Conservation (phyloP, 2,888 invertebrate genomes). For the Punctoribates punctum region DNA sequence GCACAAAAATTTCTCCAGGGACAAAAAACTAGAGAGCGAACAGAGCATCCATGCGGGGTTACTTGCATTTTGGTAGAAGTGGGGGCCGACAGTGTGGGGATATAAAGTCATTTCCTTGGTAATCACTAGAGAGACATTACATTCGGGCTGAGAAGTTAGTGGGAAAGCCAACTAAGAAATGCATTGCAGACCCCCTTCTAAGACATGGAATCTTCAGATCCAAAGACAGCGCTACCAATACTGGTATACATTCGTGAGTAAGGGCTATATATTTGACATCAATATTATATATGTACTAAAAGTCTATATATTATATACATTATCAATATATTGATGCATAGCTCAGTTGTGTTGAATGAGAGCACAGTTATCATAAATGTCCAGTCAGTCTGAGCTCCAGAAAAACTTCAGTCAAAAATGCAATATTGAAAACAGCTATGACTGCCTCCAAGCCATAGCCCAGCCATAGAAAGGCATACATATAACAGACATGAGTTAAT, state of each 20-base stretch:
- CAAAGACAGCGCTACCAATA: background rate
- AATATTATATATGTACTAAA: background rate
- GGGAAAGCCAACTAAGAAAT: slow-evolving; percentile 25
- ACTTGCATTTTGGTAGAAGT: slow-evolving; percentile 26
- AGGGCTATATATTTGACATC: background rate
- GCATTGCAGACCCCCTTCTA: slow-evolving; percentile 27
- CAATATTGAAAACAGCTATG: background rate
- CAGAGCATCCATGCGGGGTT: slow-evolving; percentile 22
- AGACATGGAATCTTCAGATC: slow-evolving; percentile 13
- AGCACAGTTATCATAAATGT: slow-evolving; percentile 3
- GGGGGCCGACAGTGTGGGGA: slow-evolving; percentile 40
- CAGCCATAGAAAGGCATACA: background rate
- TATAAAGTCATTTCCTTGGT: slow-evolving; percentile 47
- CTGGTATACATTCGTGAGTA: slow-evolving; percentile 1
- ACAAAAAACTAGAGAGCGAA: slow-evolving; percentile 18
- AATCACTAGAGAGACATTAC: slow-evolving; percentile 47
- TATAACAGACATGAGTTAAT: slow-evolving; percentile 5
- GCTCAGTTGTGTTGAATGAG: slow-evolving; percentile 6
- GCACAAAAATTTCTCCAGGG: slow-evolving; percentile 27
- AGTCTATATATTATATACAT: background rate
- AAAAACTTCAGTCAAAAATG: background rate
- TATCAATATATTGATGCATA: slow-evolving; percentile 22
- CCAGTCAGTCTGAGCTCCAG: background rate
- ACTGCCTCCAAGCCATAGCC: background rate
- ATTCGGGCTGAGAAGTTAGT: slow-evolving; percentile 37